These are phyloP conservation scores for Epinephelus awoara DNA, from an alignment of 2,797 vertebrate genomes.

Conservation along the genomic window DNA sequence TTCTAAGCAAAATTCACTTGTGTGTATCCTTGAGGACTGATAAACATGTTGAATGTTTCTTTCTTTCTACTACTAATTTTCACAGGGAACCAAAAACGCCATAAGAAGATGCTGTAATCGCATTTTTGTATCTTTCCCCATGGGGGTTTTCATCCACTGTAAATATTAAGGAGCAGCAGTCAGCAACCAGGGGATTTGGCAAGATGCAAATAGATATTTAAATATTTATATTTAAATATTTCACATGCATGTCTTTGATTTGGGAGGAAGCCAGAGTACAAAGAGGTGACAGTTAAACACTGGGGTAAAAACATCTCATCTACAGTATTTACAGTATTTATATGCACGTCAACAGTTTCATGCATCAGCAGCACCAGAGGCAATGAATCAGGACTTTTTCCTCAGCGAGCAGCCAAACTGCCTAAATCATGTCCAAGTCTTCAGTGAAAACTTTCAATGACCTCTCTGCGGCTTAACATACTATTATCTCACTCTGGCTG, in stretches of 20 bases:
- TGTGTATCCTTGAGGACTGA: too few relatives aligned
- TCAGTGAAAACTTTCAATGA: conserved; percentile 22
- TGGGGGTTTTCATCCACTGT: neutral
- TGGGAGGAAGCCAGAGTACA: neutral
- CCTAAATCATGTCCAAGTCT: neutral
- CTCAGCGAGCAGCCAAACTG: conserved; percentile 1
- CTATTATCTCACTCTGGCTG: conserved; percentile 32
- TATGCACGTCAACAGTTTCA: conserved; percentile 29
- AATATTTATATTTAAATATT: neutral
- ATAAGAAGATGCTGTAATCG: neutral
- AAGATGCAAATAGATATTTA: neutral
- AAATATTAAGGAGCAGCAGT: neutral
- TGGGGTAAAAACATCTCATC: conserved; percentile 13
- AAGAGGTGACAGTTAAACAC: neutral
- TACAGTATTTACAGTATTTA: conserved; percentile 32
- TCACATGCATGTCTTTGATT: neutral
- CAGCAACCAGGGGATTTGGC: neutral
- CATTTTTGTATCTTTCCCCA: neutral
- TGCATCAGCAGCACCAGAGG: neutral
- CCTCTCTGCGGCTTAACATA: conserved; percentile 23
- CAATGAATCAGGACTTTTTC: conserved; percentile 19
- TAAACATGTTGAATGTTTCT: too few relatives aligned
- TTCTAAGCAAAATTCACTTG: too few relatives aligned
- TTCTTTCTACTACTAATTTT: neutral
- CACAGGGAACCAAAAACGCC: neutral